phyloP scores from a whole-genome alignment of 2,113 vertebrate genomes.

The Gymnorhina tibicen region DNA sequence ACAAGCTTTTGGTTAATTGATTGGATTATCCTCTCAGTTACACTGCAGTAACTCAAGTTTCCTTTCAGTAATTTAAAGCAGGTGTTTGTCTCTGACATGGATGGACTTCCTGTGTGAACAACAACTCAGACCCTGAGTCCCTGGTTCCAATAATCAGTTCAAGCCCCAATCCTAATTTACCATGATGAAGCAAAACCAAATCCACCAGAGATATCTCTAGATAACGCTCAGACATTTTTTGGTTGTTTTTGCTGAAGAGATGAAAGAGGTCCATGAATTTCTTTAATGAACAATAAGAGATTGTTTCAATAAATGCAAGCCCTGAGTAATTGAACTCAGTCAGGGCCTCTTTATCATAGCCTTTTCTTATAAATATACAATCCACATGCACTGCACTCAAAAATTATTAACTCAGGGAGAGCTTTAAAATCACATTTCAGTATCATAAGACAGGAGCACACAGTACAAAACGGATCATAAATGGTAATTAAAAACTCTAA shows the following conservation, averaged over 20 bases:
- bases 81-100: neutral
- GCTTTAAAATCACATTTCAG: neutral
- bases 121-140: rapidly evolving
- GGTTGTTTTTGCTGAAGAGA: neutral
- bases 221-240: neutral
- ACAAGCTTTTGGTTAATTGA: neutral
- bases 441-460: neutral
- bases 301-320: neutral
- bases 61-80: neutral
- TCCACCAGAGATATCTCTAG: neutral
- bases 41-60: neutral
- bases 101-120: neutral
- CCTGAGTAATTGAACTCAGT: neutral
- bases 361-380: neutral
- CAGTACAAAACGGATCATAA: neutral
- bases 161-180: neutral
- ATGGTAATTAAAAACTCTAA: neutral
- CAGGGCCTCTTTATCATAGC: neutral
- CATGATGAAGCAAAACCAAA: neutral
- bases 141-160: neutral
- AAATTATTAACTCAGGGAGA: neutral
- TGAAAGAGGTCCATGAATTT: neutral
- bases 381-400: neutral
- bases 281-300: neutral
- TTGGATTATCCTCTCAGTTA: neutral